Evolutionary conservation across 2,888 invertebrate species (phyloP).

Genomic region (Cotesia congregata): DNA sequence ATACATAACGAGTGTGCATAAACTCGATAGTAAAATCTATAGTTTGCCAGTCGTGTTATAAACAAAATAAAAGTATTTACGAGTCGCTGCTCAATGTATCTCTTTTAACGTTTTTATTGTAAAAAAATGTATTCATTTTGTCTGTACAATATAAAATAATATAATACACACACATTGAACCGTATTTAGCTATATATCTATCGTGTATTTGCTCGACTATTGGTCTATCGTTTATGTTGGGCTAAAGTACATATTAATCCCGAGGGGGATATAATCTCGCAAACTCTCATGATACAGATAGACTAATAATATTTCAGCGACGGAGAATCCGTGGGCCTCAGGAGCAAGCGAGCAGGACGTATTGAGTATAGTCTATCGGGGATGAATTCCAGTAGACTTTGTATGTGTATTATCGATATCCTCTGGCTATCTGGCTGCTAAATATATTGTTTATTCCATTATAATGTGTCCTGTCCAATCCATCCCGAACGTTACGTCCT

Average conservation of each 20-base stretch:
- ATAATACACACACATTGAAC: too few relatives aligned
- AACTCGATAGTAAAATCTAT: background rate
- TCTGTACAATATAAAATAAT: too few relatives aligned
- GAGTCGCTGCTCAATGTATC: background rate
- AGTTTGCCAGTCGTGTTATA: background rate
- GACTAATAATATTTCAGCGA: conserved; percentile 44
- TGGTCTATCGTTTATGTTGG: conserved; percentile 12
- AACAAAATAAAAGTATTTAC: background rate
- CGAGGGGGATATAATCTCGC: conserved; percentile 23
- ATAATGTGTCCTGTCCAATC: background rate
- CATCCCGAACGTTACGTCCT: background rate
- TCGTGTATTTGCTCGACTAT: conserved; percentile 9
- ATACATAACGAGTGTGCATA: background rate
- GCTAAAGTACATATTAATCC: conserved; percentile 32
- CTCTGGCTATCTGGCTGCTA: background rate
- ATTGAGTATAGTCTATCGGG: conserved; percentile 6
- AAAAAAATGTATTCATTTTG: too few relatives aligned
- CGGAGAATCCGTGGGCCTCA: conserved; percentile 33
- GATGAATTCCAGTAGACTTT: background rate
- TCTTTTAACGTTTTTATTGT: too few relatives aligned
- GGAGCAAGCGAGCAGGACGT: conserved; percentile 44
- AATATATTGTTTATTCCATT: background rate
- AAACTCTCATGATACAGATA: conserved; percentile 26
- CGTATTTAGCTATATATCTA: background rate
- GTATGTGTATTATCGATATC: conserved; percentile 2